Base-by-base conservation (phyloP, 2,888 invertebrate genomes). In the Odontocolon sp. region DNA sequence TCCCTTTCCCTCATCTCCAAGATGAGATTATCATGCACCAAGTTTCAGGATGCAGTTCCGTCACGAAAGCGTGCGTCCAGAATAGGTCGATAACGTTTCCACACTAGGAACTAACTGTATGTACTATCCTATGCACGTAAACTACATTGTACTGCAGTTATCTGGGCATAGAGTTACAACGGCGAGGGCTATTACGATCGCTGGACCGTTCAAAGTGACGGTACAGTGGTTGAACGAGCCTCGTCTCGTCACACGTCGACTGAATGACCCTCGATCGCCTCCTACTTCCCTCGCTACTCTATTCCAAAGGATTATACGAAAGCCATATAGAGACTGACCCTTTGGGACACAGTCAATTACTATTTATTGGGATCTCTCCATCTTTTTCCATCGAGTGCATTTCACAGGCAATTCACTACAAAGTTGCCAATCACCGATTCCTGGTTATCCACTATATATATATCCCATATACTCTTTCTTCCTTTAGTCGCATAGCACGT, bases 21-120 rank as follows among this genome's bases (percentile, higher is more conserved):
- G 63, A 16, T 18, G 8, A 47, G 68, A 68, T 74, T 63, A 63
- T 67, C 67, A 68, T 68, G 68, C 56, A 56, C 47, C 18, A 67
- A 74, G 56, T 68, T 74, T 63, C 63, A n/a, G 45, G 14, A 45
- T 28, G 45, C 54, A 42, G 42, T 18, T 28, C 21, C 11, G 28
- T 47, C 45, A 47, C 47, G 63, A 23, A 11, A 45, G 61, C 31
- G 33, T 45, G 47, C 9, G 45, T 33, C 33, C 33, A 21, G 14
- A 33, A 36, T 47, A 9, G 33, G 33, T 63, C 63, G 47, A 63
- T 63, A 33, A 14, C 33, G 31, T 11, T 63, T 23, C 11, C 47
- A 33, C 14, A 47, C 63, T 14, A n/a, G n/a, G n/a, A n/a, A n/a
- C n/a, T n/a, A n/a, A n/a, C n/a, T n/a, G n/a, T n/a, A n/a, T n/a